Evolutionary conservation across 2,113 vertebrate species (phyloP), one percentile per base, ranked within the genome.

Genomic region (Zootoca vivipara): DNA sequence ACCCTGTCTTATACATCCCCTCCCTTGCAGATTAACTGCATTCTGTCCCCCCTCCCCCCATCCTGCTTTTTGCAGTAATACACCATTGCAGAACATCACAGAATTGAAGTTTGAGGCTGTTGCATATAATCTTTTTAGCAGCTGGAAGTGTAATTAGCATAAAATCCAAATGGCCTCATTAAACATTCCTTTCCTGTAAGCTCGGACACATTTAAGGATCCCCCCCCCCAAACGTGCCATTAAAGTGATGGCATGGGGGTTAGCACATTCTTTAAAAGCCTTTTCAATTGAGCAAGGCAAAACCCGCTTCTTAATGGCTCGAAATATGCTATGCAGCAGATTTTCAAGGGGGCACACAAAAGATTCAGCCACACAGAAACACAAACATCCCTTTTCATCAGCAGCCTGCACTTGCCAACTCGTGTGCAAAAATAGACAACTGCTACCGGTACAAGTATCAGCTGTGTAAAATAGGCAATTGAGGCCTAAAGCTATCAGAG

Each of bases 71-170:
- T 81, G 89, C 12, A 87, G 38, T 64, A 94, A 93, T 70, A 72
- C 35, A 88, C 80, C 90, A 91, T 56, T 93, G 78, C 56, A 92
- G 89, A 95, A 90, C 46, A 81, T 92, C 0, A 1, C 40, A 85
- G 89, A 85, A 81, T 82, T 92, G 83, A 16, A 88, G 78, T 92
- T 90, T 83, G 89, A 74, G 56, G 87, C 65, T 6, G 93, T 85
- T 93, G 94, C 46, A 1, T 56, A 90, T 74, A 91, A 93, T 94
- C 83, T 90, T 95, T 93, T 91, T 7, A 94, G 93, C 89, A 95
- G 91, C 92, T 96, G 94, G 92, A 95, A 95, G 91, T 90, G 83
- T 84, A 94, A 96, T 95, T 93, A 94, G 90, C 91, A 89, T 73
- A 90, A 94, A 94, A 85, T 2, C 78, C 79, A 91, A 94, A 92